Conservation (phyloP, 2,888 invertebrate genomes). For the Thereva unica region DNA sequence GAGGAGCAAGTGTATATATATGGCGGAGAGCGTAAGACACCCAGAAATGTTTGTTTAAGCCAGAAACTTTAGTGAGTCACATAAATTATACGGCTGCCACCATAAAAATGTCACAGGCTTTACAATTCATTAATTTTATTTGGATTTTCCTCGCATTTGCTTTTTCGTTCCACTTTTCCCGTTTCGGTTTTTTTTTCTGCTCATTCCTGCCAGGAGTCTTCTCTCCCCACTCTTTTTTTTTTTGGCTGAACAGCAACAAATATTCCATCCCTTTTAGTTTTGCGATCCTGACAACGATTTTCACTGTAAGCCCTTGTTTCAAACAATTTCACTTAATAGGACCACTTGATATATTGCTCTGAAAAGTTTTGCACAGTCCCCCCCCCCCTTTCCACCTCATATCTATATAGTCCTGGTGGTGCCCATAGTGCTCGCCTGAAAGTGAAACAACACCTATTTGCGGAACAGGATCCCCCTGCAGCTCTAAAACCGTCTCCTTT, state of each 20-base stretch:
- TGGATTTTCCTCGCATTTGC: conserved; percentile 33
- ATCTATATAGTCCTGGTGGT: not conserved
- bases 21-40: too few species aligned
- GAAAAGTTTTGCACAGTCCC: conserved; percentile 3
- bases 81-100: conserved; percentile 33
- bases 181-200: conserved; percentile 14
- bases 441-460: too few species aligned
- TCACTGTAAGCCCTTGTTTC: conserved; percentile 32
- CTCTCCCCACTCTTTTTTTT: too few species aligned
- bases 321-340: conserved; percentile 31
- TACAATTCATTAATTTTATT: conserved; percentile 37
- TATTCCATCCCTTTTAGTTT: too few species aligned
- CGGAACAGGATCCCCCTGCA: too few species aligned
- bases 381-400: not conserved
- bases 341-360: conserved; percentile 30
- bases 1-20: too few species aligned
- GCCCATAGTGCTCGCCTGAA: too few species aligned
- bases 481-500: too few species aligned
- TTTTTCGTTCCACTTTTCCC: conserved; percentile 9
- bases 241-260: too few species aligned
- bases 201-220: too few species aligned
- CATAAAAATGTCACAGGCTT: conserved; percentile 37
- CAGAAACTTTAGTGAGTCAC: conserved; percentile 31
- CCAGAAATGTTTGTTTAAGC: conserved; percentile 26
- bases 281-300: conserved; percentile 12